Evolutionary conservation across 2,113 vertebrate species (phyloP).

Genomic region (Anarhynchus alexandrinus): DNA sequence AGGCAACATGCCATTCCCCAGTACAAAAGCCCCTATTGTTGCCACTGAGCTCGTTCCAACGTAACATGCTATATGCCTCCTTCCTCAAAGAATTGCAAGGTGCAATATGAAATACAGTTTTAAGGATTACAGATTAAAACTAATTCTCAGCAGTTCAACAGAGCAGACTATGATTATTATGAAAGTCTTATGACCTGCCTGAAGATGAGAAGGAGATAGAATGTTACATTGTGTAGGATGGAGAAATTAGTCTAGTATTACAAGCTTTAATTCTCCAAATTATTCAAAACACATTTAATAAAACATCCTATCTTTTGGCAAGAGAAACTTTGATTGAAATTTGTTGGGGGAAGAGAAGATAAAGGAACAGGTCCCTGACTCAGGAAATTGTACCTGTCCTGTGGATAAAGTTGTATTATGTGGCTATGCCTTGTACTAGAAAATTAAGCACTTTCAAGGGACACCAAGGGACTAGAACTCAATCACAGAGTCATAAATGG

Average conservation of each 20-base stretch:
- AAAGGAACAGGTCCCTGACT: neutral
- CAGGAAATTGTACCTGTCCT: neutral
- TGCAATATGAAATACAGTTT: neutral
- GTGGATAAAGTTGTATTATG: neutral
- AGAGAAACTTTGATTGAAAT: neutral
- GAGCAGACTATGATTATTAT: neutral
- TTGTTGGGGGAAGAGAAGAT: neutral
- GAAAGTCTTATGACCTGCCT: neutral
- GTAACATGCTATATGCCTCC: neutral
- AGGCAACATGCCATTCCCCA: neutral
- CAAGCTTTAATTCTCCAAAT: neutral
- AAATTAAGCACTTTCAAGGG: neutral
- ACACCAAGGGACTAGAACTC: neutral
- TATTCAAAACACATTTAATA: neutral
- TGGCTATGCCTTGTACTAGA: neutral
- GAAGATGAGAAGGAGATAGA: neutral
- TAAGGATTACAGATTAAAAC: neutral
- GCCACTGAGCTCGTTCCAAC: neutral
- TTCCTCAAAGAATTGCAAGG: neutral
- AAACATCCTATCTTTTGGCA: neutral
- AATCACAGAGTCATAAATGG: neutral
- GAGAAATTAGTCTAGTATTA: neutral
- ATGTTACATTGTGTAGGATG: neutral
- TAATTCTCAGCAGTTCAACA: neutral
- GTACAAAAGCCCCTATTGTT: constrained; percentile 39